phyloP scores from a whole-genome alignment of 2,113 vertebrate genomes.

The Cryptomyrus ogoouensis region DNA sequence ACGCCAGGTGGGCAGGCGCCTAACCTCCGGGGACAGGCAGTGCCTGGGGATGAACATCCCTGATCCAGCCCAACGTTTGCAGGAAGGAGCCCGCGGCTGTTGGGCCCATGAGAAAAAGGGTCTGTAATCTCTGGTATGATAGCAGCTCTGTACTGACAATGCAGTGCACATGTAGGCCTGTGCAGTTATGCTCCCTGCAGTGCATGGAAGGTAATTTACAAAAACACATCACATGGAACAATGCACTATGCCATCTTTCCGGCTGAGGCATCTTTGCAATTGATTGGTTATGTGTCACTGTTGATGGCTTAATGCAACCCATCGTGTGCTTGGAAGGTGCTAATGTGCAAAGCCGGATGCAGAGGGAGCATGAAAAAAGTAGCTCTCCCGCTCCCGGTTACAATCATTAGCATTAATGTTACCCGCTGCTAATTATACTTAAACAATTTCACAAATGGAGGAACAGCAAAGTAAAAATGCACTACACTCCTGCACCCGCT shows the following conservation, averaged over 20 bases:
- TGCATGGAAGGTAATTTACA: neutral
- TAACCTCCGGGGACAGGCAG: neutral
- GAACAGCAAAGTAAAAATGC: slow-evolving; percentile 3
- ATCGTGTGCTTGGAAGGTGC: neutral
- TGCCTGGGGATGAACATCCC: neutral
- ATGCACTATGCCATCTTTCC: neutral
- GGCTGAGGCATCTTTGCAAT: neutral
- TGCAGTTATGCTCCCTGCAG: neutral
- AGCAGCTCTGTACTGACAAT: neutral
- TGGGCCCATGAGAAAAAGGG: neutral
- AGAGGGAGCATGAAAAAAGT: too few relatives aligned
- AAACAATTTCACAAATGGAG: slow-evolving; percentile 15
- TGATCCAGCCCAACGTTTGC: neutral
- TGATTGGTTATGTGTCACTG: neutral
- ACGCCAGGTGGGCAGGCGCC: neutral
- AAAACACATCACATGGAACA: neutral
- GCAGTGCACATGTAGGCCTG: neutral
- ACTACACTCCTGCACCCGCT: neutral
- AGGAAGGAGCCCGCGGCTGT: neutral
- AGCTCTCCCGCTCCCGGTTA: neutral
- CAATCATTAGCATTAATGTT: slow-evolving; percentile 4
- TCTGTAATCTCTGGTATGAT: neutral
- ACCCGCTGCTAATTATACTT: neutral
- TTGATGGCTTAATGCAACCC: neutral
- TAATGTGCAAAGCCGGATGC: neutral